Percentiles rank a stretch among this genome's conserved stretches.
These are phyloP conservation scores for Hippocampus abdominalis DNA, from an alignment of 2,113 vertebrate species.

Conservation along the genomic window DNA sequence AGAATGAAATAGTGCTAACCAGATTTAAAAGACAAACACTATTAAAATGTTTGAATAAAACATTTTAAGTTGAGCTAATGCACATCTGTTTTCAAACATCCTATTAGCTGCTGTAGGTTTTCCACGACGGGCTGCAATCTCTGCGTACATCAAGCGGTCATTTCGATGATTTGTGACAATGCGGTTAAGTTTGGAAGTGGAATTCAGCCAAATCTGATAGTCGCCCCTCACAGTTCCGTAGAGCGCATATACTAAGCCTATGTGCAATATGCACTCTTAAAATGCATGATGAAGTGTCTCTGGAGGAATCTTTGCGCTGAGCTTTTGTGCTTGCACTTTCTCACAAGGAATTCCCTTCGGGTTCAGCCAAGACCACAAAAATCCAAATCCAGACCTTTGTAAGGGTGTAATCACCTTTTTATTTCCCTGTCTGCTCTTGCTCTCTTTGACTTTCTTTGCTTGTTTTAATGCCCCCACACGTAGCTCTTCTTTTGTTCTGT, in stretches of 20 bases:
- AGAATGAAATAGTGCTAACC: too few species aligned
- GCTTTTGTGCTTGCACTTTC: constrained; percentile 27
- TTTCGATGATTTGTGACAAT: constrained; percentile 36
- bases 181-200: not conserved
- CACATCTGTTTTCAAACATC: constrained; percentile 49
- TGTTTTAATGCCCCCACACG: not conserved
- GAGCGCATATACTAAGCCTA: not conserved
- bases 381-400: constrained; percentile 31
- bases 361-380: constrained; percentile 38
- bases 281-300: constrained; percentile 20
- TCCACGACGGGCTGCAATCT: constrained; percentile 27
- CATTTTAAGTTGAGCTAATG: not conserved
- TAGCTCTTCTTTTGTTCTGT: not conserved
- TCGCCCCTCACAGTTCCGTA: not conserved
- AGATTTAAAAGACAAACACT: too few species aligned
- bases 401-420: constrained; percentile 9
- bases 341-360: constrained; percentile 26
- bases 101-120: constrained; percentile 17
- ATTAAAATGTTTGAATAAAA: too few species aligned
- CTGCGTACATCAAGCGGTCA: constrained; percentile 2
- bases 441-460: not conserved
- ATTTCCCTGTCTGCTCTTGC: not conserved
- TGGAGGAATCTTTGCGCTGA: constrained; percentile 15
- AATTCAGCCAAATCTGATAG: constrained; percentile 28
- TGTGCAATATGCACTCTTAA: constrained; percentile 25